These are phyloP conservation scores for Indicator maculatus DNA, from an alignment of 2,113 vertebrate genomes.

Conservation along the genomic window DNA sequence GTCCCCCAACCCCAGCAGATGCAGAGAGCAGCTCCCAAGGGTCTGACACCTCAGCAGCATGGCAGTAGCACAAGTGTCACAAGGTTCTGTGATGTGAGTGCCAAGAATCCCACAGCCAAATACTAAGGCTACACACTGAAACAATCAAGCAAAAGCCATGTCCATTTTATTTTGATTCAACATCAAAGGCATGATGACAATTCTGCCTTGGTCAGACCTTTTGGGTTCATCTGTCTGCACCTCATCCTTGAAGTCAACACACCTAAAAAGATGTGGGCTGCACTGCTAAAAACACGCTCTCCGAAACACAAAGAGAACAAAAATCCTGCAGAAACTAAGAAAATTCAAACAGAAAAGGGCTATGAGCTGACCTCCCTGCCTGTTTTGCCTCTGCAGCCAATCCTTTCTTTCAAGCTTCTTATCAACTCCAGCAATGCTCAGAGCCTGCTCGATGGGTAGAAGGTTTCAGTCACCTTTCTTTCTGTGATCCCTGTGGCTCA, in stretches of 20 bases:
- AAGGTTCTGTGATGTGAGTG: background rate
- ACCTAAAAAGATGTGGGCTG: background rate
- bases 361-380: background rate
- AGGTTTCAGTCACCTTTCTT: background rate
- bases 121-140: background rate
- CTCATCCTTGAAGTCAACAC: background rate
- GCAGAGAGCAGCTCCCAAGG: background rate
- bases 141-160: rapidly evolving
- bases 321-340: background rate
- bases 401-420: background rate
- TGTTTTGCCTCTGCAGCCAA: background rate
- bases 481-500: background rate
- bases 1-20: background rate
- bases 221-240: background rate
- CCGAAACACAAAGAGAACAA: background rate
- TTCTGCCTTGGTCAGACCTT: background rate
- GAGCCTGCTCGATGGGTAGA: background rate
- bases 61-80: background rate
- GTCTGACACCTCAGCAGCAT: background rate
- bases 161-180: background rate
- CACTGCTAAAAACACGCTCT: background rate
- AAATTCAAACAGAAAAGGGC: background rate
- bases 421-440: background rate
- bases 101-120: background rate
- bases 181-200: rapidly evolving